Evolutionary conservation across 2,888 invertebrate species (phyloP).

Genomic region (Cataglyphis rosenhaueri): DNA sequence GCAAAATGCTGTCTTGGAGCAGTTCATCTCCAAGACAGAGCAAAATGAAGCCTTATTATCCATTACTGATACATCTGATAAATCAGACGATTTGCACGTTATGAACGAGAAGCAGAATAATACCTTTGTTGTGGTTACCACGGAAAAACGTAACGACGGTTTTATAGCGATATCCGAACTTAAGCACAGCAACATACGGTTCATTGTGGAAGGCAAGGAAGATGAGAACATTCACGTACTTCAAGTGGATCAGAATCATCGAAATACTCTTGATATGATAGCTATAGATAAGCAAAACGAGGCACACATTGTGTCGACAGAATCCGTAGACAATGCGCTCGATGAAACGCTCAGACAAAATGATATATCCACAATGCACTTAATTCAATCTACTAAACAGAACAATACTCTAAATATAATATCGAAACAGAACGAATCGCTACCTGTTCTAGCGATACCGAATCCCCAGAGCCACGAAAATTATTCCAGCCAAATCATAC

Average conservation of each 20-base stretch:
- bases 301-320: constrained; percentile 56
- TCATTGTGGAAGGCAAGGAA: constrained; percentile 66
- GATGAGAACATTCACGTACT: constrained; percentile 63
- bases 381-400: constrained; percentile 75
- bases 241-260: constrained; percentile 56
- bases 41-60: constrained; percentile 76
- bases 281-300: constrained; percentile 67
- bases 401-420: constrained; percentile 81
- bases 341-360: constrained; percentile 62
- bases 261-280: constrained; percentile 68
- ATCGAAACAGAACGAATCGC: constrained; percentile 80
- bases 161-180: constrained; percentile 68
- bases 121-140: constrained; percentile 72
- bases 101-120: constrained; percentile 65
- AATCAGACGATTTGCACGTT: constrained; percentile 67
- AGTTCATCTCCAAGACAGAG: constrained; percentile 67
- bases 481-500: constrained; percentile 79
- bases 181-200: constrained; percentile 68
- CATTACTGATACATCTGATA: constrained; percentile 70
- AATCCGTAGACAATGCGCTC: constrained; percentile 61
- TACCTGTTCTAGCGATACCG: constrained; percentile 79
- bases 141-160: constrained; percentile 65
- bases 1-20: constrained; percentile 41
- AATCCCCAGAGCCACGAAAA: constrained; percentile 79
- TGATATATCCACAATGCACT: constrained; percentile 75